These are phyloP conservation scores for Poeciliopsis turneri DNA, from an alignment of 2,797 vertebrate genomes.

Conservation along the genomic window DNA sequence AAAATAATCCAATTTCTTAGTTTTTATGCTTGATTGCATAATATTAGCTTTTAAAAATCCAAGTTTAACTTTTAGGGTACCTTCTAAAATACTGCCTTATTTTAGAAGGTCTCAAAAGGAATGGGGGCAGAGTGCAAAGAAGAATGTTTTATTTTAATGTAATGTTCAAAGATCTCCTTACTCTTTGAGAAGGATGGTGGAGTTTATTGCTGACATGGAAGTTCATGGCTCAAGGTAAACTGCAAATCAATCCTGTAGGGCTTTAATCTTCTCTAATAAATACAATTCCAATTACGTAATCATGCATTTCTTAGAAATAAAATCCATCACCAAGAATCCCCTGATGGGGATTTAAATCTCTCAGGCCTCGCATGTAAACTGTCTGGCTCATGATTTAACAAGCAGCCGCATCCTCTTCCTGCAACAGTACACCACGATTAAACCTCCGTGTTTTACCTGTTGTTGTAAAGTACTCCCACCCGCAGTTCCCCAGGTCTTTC, in stretches of 20 bases:
- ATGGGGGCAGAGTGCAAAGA: neutral
- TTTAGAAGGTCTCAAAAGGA: neutral
- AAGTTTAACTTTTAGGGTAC: neutral
- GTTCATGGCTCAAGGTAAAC: neutral
- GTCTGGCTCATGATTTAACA: constrained; percentile 59
- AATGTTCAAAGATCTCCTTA: neutral
- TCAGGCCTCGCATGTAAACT: constrained; percentile 30
- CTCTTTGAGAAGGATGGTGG: neutral
- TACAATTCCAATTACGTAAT: neutral
- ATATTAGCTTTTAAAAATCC: neutral
- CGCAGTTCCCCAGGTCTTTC: neutral
- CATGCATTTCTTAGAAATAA: neutral
- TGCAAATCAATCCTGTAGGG: neutral
- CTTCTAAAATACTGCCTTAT: neutral
- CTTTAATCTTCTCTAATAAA: neutral
- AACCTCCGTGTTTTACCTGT: constrained; percentile 32
- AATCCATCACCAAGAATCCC: neutral
- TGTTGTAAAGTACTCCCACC: neutral
- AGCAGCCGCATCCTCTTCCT: constrained; percentile 49
- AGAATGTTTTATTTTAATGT: neutral
- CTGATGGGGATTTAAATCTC: constrained; percentile 17
- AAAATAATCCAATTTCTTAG: neutral
- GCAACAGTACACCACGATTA: constrained; percentile 56
- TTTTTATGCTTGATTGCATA: neutral
- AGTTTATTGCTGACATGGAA: neutral